Conservation (phyloP, 2,888 invertebrate species). For the Drosophila nr. medialis region DNA sequence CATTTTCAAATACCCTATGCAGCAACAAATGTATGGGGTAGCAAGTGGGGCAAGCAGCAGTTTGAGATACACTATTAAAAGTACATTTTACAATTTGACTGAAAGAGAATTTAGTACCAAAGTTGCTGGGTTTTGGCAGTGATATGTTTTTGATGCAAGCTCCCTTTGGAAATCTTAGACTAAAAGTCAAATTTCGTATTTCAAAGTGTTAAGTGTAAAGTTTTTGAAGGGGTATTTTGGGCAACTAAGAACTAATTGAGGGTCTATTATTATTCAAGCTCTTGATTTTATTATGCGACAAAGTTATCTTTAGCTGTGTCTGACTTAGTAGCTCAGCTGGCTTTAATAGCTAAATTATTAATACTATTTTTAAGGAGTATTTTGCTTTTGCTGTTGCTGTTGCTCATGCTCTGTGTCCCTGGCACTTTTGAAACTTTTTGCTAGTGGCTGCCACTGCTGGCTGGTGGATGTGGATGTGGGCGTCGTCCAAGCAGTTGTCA, state of each 20-base stretch:
- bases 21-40: not conserved
- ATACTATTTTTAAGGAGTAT: constrained; percentile 15
- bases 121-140: not conserved
- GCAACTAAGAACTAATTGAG: not conserved
- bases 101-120: too few species aligned
- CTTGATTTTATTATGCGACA: not conserved
- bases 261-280: too few species aligned
- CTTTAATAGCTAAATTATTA: not conserved
- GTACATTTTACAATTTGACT: not conserved
- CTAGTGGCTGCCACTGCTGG: constrained; percentile 41
- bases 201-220: not conserved
- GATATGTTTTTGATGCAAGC: not conserved
- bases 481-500: constrained; percentile 39
- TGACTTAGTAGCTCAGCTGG: not conserved
- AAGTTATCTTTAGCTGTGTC: not conserved
- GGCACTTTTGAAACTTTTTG: constrained; percentile 38
- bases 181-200: not conserved
- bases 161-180: not conserved
- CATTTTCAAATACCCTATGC: constrained; percentile 26
- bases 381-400: not conserved
- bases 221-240: not conserved
- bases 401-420: constrained; percentile 2
- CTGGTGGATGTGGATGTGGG: constrained; percentile 25
- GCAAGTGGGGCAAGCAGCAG: not conserved
- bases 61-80: not conserved